Evolutionary conservation across 1,140 invertebrate species (phyloP), one percentile per base, ranked within the genome.

Genomic region (Trichonephila inaurata): DNA sequence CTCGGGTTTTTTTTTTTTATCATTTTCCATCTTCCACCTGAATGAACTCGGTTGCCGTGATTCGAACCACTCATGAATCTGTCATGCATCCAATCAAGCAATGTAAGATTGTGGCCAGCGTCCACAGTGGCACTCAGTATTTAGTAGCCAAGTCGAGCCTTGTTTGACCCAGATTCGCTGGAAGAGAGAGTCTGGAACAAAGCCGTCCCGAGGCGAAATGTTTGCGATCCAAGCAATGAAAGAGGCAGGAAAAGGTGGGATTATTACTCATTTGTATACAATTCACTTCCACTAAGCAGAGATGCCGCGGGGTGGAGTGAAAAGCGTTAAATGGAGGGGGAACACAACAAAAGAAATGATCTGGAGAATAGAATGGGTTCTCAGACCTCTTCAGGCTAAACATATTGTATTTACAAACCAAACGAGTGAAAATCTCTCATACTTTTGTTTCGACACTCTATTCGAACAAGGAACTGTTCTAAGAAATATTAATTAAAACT

Each of bases 211-310:
- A 64, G 89, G 89, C 72, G 21, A 91, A 81, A 91, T 91, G 21
- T 51, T 82, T 62, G 89, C 62, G 89, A 91, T 91, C 82, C 58
- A 60, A 91, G 33, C 72, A 62, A 62, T 82, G 61, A 91, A 72
- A 82, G 60, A 60, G 51, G 58, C 60, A 87, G 60, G 85, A 61
- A 62, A 87, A 87, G 60, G 58, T 58, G 18, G 16, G 51, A 51
- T 51, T 51, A 51, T 51, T 51, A 12, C 51, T 87, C 85, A 44
- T 33, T 87, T 87, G 85, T 87, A 64, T 64, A 87, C 85, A 87
- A 61, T 60, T 64, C 85, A 87, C 85, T 87, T 87, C 28, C 16
- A 19, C 16, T 19, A 87, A 86, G 4, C 40, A 18, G 21, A 86
- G 51, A 44, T 51, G 51, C 51, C 44, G 81, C 81, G 51, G 19